Base-by-base conservation (phyloP, 2,888 invertebrate species). In the Epinotia ramella region DNA sequence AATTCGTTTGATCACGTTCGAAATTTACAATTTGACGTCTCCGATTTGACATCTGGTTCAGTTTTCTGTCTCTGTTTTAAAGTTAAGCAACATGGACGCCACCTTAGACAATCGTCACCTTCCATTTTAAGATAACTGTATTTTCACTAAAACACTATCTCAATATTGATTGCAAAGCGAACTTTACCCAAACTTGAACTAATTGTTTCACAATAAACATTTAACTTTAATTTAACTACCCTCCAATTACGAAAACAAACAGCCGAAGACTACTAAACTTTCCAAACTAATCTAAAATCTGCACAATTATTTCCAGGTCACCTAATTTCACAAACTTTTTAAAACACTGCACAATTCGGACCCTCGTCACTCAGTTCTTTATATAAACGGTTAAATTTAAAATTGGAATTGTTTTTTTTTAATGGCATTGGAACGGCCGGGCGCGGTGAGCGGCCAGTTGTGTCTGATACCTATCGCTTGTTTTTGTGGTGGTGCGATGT, bases 391-490 rank as follows among this genome's bases (percentile, higher is more conserved):
- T 20, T 18, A 24, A 28, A 66, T 66, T 66, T 56, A 18, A 69
- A 74, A 70, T 65, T 60, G 28, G 75, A 75, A 66, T 59, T 18
- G 65, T n/a, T 64, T 74, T 73, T 72, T 65, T 75, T 71, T 44
- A 68, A 68, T 66, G 59, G n/a, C 60, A 53, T 69, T 49, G 65
- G 56, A 66, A 60, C 75, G 65, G 60, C 70, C 69, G 75, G 60
- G 60, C 70, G 53, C 75, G 70, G 75, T 53, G 75, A 66, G 13
- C 44, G 75, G 70, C 65, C 75, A 71, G 75, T 70, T 71, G 66
- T 70, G 65, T 75, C 70, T 70, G 75, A 75, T 75, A 75, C 60
- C 49, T 66, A 75, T 75, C 75, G 70, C 69, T 57, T 49, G 63
- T 69, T 56, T 63, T 62, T 56, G 59, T 60, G 70, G n/a, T 72